These are phyloP conservation scores for Dromius quadrimaculatus DNA, from an alignment of 2,888 invertebrate species.

Conservation along the genomic window DNA sequence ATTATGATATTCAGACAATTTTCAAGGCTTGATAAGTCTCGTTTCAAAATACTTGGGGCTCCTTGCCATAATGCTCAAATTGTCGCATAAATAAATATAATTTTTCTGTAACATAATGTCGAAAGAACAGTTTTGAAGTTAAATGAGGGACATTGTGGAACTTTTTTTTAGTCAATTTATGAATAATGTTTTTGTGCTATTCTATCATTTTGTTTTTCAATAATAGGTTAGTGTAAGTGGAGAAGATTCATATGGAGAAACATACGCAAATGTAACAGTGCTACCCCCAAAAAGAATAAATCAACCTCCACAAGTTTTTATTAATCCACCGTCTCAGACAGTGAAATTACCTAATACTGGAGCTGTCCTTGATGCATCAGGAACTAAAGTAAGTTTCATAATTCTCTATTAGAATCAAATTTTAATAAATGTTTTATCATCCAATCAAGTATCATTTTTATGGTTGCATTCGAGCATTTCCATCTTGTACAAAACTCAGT, in stretches of 20 bases:
- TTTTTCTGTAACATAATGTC: too few relatives aligned
- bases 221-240: constrained; percentile 78
- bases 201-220: constrained; percentile 19
- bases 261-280: constrained; percentile 91
- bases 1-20: too few relatives aligned
- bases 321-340: constrained; percentile 86
- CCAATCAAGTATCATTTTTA: too few relatives aligned
- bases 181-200: not conserved
- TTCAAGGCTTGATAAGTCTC: too few relatives aligned
- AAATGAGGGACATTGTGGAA: too few relatives aligned
- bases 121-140: too few relatives aligned
- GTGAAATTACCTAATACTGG: constrained; percentile 91
- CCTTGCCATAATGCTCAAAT: too few relatives aligned
- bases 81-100: too few relatives aligned
- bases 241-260: constrained; percentile 81
- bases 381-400: constrained; percentile 69
- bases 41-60: too few relatives aligned
- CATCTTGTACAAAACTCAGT: too few relatives aligned
- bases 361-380: constrained; percentile 87
- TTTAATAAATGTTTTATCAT: too few relatives aligned
- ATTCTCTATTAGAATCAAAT: constrained; percentile 11
- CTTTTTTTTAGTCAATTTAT: not conserved
- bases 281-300: constrained; percentile 86
- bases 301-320: constrained; percentile 85
- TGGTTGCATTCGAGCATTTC: too few relatives aligned